Percentiles rank a stretch among this genome's conserved stretches.
Evolutionary conservation across 2,113 vertebrate species (phyloP).

Genomic region (Progne subis): DNA sequence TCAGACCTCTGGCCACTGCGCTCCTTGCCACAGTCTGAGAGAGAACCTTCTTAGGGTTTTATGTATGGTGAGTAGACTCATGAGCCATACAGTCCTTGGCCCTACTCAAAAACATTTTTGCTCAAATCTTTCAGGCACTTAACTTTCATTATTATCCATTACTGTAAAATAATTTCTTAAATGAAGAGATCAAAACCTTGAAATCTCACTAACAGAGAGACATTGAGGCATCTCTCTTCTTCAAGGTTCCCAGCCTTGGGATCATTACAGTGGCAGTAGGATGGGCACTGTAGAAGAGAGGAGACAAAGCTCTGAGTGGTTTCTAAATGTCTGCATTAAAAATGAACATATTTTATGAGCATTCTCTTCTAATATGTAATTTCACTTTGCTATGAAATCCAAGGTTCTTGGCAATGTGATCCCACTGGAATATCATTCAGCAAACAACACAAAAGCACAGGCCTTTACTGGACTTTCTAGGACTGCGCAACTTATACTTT

Average conservation of each 20-base stretch:
- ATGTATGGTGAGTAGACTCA: background rate
- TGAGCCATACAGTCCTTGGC: background rate
- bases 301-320: background rate
- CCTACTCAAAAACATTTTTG: background rate
- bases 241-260: background rate
- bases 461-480: background rate
- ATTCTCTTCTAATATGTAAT: background rate
- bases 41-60: background rate
- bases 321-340: background rate
- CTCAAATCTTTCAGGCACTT: background rate
- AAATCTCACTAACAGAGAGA: background rate
- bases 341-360: background rate
- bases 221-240: background rate
- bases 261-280: background rate
- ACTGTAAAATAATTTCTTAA: background rate
- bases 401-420: background rate
- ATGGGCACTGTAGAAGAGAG: background rate
- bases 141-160: background rate
- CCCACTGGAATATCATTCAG: background rate
- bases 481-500: background rate
- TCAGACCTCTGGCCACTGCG: background rate
- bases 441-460: background rate
- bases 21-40: background rate
- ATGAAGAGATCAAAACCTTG: background rate
- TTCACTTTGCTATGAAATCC: background rate